Evolutionary conservation across 2,113 vertebrate genomes (phyloP).

Genomic region (Eolophus roseicapilla): DNA sequence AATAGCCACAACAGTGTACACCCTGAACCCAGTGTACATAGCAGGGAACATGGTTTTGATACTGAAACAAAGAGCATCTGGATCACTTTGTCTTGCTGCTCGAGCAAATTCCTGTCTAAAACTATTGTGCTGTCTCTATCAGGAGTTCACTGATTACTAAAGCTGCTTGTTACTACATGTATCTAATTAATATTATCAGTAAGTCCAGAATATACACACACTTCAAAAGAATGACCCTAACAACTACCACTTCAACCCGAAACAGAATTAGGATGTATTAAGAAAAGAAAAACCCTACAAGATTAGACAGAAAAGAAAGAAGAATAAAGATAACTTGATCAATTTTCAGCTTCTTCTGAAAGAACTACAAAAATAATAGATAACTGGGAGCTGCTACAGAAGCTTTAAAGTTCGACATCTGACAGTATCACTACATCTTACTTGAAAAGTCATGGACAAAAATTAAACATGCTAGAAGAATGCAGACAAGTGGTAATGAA

Average conservation of each 20-base stretch:
- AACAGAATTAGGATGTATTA: not conserved
- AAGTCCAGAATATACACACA: conserved; percentile 7
- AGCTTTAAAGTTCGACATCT: conserved; percentile 48
- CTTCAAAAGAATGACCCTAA: conserved; percentile 45
- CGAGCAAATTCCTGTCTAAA: not conserved
- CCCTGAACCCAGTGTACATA: not conserved
- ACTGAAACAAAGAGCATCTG: not conserved
- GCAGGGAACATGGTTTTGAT: not conserved
- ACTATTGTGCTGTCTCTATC: not conserved
- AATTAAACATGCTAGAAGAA: conserved; percentile 24
- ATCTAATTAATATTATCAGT: conserved; percentile 50
- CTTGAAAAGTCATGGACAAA: conserved; percentile 42
- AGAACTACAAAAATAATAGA: conserved; percentile 53
- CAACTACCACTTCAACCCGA: conserved; percentile 20
- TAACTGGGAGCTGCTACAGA: conserved; percentile 30
- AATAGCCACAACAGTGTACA: not conserved
- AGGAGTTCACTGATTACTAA: conserved; percentile 25
- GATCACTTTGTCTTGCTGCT: not conserved
- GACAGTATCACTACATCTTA: conserved; percentile 51
- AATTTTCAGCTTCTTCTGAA: conserved; percentile 48
- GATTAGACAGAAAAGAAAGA: not conserved
- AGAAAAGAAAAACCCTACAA: not conserved
- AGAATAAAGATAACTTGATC: not conserved
- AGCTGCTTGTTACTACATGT: conserved; percentile 19
- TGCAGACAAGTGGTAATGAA: conserved; percentile 7